phyloP scores from a whole-genome alignment of 1,140 invertebrate species.

The Drosophila asahinai region DNA sequence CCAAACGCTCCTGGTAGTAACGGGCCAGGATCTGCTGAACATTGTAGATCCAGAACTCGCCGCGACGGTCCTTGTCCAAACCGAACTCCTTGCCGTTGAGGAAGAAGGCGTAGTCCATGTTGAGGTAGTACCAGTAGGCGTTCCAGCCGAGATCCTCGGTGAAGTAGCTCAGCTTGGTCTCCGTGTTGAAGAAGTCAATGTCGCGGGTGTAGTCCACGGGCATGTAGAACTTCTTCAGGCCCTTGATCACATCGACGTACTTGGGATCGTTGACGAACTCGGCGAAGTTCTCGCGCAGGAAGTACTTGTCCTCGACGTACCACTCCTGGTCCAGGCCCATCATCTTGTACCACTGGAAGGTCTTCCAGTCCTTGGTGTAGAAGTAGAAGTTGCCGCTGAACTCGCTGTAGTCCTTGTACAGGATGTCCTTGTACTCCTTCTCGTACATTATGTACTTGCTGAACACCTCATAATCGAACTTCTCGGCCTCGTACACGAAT shows the following conservation, averaged over 20 bases:
- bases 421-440: constrained; percentile 71
- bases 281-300: constrained; percentile 63
- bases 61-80: constrained; percentile 86
- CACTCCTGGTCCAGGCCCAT: constrained; percentile 77
- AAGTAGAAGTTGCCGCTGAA: constrained; percentile 60
- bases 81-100: constrained; percentile 86
- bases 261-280: constrained; percentile 55
- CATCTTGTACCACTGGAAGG: constrained; percentile 84
- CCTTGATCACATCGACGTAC: constrained; percentile 52
- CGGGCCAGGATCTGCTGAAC: constrained; percentile 88
- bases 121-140: constrained; percentile 88
- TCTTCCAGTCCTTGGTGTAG: constrained; percentile 85
- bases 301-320: constrained; percentile 68
- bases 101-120: constrained; percentile 86
- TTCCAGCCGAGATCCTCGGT: constrained; percentile 90
- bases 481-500: constrained; percentile 86
- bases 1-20: constrained; percentile 90
- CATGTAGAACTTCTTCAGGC: constrained; percentile 66
- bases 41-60: constrained; percentile 88
- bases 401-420: constrained; percentile 68
- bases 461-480: constrained; percentile 85
- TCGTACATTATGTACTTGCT: constrained; percentile 73
- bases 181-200: constrained; percentile 87
- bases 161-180: constrained; percentile 89
- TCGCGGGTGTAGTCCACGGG: constrained; percentile 87